These are phyloP conservation scores for Oenanthe oenanthe DNA, from an alignment of 2,113 vertebrate genomes.

Conservation along the genomic window DNA sequence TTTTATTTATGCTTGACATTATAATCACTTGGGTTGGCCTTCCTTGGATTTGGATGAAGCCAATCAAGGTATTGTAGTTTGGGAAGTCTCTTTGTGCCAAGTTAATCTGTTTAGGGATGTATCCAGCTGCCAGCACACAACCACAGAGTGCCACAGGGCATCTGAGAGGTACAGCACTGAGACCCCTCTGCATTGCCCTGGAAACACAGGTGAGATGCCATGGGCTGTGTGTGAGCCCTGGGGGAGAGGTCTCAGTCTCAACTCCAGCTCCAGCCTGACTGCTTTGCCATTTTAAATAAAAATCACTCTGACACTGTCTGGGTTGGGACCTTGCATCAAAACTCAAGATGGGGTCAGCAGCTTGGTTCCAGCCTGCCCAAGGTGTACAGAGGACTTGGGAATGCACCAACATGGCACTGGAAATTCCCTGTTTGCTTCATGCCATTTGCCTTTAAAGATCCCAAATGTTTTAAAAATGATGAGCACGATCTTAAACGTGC, in stretches of 20 bases:
- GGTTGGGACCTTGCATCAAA: not conserved
- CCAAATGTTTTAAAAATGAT: not conserved
- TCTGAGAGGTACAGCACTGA: not conserved
- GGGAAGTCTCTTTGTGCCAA: not conserved
- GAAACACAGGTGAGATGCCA: not conserved
- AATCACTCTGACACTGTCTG: not conserved
- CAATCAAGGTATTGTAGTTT: not conserved
- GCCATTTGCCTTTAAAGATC: not conserved
- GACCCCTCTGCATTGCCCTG: not conserved
- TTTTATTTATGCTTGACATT: not conserved
- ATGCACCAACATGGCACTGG: not conserved
- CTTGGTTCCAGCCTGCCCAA: not conserved
- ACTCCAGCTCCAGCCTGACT: not conserved
- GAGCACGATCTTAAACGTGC: not conserved
- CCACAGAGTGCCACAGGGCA: not conserved
- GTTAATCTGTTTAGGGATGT: not conserved
- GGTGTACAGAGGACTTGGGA: not conserved
- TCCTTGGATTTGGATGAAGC: not conserved
- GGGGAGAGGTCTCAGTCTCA: not conserved
- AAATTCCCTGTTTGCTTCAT: not conserved
- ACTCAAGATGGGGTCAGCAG: accelerated
- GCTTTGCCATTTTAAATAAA: not conserved
- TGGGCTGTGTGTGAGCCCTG: not conserved
- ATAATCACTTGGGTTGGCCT: not conserved
- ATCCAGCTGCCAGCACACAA: not conserved